Evolutionary conservation across 2,797 vertebrate genomes (phyloP), one percentile per base, ranked within the genome.

Genomic region (Galago senegalensis): DNA sequence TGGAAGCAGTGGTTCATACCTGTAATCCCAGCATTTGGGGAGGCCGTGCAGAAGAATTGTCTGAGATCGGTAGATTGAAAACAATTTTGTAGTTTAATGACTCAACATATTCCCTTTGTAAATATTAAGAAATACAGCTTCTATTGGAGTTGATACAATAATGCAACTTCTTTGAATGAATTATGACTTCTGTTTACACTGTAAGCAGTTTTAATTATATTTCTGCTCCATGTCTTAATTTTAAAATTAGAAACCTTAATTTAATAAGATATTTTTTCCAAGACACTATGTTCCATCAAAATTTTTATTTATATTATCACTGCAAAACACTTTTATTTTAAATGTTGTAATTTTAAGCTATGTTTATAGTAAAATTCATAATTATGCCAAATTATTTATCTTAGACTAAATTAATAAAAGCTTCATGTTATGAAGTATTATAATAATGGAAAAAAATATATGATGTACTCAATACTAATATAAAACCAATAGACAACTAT

Each of bases 121-220:
- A 87, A 87, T 69, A 83, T 88, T 37, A 61, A 84, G 16, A 69
- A 75, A 40, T 84, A 63, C 4, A n/a, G 21, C 27, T 86, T 91
- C n/a, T 60, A 73, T 82, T 95, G 72, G 18, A 75, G 4, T 92
- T 86, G 70, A 13, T 58, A 79, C n/a, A 79, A 67, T 60, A 84
- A 61, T n/a, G 11, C 34, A 70, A 73, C 31, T 82, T 97, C 13
- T 88, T 91, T 84, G 58, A 63, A n/a, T 89, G 87, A 92, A 69
- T 87, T 79, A 40, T 83, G 49, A 75, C 34, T 91, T 56, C 37
- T 14, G 16, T 92, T 90, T 92, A 70, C 2, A 83, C 21, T 37
- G 61, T 63, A 79, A 58, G n/a, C 58, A 61, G 31, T 61, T 61
- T 25, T 46, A 82, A 37, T 83, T 73, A 37, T 46, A 89, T 40